Conservation (phyloP, 2,113 vertebrate species). For the Phocoena phocoena region DNA sequence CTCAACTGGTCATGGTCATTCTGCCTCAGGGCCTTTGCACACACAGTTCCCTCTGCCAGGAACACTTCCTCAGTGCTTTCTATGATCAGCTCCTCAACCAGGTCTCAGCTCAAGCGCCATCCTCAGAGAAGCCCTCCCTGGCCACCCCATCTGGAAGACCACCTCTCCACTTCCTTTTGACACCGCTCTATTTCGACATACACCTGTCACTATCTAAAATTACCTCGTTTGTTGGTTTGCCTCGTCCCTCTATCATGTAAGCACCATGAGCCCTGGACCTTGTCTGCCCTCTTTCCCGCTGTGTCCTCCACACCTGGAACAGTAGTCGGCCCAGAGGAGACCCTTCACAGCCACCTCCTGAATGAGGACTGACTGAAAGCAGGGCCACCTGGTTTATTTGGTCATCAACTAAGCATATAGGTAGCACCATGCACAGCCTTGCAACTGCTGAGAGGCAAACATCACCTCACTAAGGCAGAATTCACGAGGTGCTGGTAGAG, state of each 20-base stretch:
- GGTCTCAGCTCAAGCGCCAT: neutral
- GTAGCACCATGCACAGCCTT: neutral
- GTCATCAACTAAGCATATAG: neutral
- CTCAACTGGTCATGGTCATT: neutral
- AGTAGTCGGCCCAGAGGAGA: neutral
- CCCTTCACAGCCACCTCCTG: neutral
- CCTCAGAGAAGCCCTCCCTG: neutral
- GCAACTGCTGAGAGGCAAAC: neutral
- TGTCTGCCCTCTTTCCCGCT: neutral
- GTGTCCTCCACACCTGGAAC: neutral
- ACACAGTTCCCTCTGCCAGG: neutral
- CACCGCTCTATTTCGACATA: neutral
- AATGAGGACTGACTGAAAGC: neutral
- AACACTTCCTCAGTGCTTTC: neutral
- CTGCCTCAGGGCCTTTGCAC: neutral
- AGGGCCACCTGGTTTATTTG: neutral
- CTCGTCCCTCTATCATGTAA: neutral
- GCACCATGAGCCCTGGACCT: neutral
- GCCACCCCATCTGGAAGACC: neutral
- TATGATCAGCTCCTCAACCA: neutral
- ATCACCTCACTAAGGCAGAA: neutral
- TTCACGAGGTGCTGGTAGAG: neutral
- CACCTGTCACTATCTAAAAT: neutral
- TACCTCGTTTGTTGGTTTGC: neutral
- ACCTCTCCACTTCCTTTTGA: neutral